Evolutionary conservation across 2,888 invertebrate species (phyloP).

Genomic region (Poecilobothrus nobilitatus): DNA sequence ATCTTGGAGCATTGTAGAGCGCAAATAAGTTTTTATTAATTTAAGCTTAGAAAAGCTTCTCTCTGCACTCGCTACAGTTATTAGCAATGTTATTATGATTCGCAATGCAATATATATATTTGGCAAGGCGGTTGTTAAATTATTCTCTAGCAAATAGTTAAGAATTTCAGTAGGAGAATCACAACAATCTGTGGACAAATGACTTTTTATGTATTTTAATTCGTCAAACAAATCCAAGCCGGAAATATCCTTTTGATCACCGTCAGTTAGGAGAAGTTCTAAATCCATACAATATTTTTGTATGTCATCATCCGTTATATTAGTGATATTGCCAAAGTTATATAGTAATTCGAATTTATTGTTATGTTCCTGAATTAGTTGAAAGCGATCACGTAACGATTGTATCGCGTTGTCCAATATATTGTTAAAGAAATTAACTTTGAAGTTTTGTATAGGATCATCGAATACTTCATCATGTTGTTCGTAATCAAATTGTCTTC

Average conservation of each 20-base stretch:
- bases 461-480: too few species aligned
- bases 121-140: slow-evolving; percentile 11
- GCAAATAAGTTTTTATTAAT: slow-evolving; percentile 12
- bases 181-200: slow-evolving; percentile 8
- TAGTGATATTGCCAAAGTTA: too few species aligned
- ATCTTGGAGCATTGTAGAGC: slow-evolving; percentile 14
- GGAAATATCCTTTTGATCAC: slow-evolving; percentile 10
- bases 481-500: too few species aligned
- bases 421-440: too few species aligned
- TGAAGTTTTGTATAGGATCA: too few species aligned
- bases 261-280: not conserved
- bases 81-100: slow-evolving; percentile 11
- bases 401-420: too few species aligned
- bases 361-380: too few species aligned
- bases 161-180: slow-evolving; percentile 11
- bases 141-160: not conserved
- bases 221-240: slow-evolving; percentile 10
- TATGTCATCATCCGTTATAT: slow-evolving; percentile 9
- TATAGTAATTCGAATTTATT: too few species aligned
- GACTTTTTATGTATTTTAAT: slow-evolving; percentile 4
- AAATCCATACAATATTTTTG: not conserved
- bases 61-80: slow-evolving; percentile 12
- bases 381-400: not conserved
- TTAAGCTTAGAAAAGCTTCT: slow-evolving; percentile 11
- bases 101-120: slow-evolving; percentile 9